Base-by-base conservation (phyloP, 2,888 invertebrate species). In the Perizoma affinitatum region DNA sequence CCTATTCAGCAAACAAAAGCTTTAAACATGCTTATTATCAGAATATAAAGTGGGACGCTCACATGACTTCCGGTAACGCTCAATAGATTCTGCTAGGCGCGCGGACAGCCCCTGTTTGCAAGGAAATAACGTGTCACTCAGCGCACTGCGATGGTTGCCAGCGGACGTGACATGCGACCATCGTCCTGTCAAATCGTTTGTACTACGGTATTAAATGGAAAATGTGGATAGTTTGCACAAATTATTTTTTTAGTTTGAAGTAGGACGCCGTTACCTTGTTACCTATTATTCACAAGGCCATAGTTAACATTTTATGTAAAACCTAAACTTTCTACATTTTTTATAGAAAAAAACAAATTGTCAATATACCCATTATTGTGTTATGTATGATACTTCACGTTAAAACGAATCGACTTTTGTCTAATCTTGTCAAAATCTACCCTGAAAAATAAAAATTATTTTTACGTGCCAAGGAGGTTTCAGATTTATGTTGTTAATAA, bases 81-180 rank as follows among this genome's bases (percentile, higher is more conserved):
- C 77, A 74, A 77, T 78, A 75, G 69, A 63, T 52, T 34, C 51
- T 42, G 51, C 50, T 61, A 54, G 61, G 44, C 55, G 55, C 41
- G 50, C 55, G 63, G 62, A 63, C 62, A 58, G 52, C 48, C 44
- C 58, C 58, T 58, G 63, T 63, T 55, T 55, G 52, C 56, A 72
- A 82, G 88, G 88, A 88, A 88, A 88, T 88, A 87, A 87, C 82
- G 80, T 80, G 88, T 84, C 88, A 86, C 80, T 88, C 87, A 87
- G 74, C 72, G 73, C 71, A 68, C 70, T 69, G 72, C 72, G 67
- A 62, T 63, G 74, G 77, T 76, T 79, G 75, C 75, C 71, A 72
- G 70, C 82, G 82, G 80, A 85, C 77, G 79, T 82, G 77, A 75
- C 74, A 74, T 63, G 70, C 68, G 58, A 69, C 70, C 68, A 56